Conservation (phyloP, 2,113 vertebrate species). For the Vicugna pacos region DNA sequence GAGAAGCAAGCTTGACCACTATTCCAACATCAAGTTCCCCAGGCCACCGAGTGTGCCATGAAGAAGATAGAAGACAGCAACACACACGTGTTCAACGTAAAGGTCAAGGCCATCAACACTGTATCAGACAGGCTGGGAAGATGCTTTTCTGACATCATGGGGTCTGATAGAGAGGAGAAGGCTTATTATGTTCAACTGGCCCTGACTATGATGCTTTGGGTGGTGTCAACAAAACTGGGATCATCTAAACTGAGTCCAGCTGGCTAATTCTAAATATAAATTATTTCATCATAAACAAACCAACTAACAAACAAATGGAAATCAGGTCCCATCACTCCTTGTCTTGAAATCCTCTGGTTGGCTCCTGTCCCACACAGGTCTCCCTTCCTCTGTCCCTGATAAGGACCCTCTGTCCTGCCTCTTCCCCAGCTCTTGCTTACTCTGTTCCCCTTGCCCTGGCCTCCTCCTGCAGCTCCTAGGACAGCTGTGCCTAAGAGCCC, state of each 20-base stretch:
- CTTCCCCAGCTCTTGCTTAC: background rate
- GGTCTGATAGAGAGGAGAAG: background rate
- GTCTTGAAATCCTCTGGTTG: background rate
- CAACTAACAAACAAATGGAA: background rate
- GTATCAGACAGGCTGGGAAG: background rate
- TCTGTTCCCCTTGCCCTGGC: background rate
- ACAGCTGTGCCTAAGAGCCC: background rate
- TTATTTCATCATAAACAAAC: background rate
- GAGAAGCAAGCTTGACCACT: background rate
- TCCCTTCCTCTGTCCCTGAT: background rate
- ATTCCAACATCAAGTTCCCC: no score
- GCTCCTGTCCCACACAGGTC: background rate
- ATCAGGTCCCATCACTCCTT: background rate
- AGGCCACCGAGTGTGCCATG: accelerated
- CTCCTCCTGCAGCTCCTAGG: background rate
- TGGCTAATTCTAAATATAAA: background rate
- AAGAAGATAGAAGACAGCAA: background rate
- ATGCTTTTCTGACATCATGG: background rate
- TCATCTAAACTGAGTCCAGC: background rate
- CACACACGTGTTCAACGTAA: background rate
- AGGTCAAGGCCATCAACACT: background rate
- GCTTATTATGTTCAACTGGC: background rate
- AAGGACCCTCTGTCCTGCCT: background rate
- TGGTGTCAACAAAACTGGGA: background rate
- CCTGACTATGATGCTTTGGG: background rate